Conservation (phyloP, 2,113 vertebrate genomes). For the Cisticola juncidis region DNA sequence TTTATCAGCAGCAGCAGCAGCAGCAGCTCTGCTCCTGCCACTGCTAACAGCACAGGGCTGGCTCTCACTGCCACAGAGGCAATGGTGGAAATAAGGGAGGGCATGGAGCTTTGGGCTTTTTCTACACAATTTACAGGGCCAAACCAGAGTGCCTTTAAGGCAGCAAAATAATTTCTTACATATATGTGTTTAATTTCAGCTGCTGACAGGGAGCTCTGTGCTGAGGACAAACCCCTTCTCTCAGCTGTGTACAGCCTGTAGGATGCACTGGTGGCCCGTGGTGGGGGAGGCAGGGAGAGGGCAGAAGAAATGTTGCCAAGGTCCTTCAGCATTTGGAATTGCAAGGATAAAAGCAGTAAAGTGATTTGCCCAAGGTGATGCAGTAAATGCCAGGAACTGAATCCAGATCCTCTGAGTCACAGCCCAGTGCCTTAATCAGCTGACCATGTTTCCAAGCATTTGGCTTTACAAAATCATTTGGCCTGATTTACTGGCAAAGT, state of each 20-base stretch:
- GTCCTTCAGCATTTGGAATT: not conserved
- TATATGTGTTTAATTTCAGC: not conserved
- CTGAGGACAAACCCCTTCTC: not conserved
- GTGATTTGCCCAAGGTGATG: slow-evolving; percentile 49
- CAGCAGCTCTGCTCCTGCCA: not conserved
- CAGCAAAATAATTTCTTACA: not conserved
- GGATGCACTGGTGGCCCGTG: not conserved
- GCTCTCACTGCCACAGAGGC: not conserved
- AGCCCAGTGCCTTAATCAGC: slow-evolving; percentile 57
- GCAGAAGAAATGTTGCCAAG: not conserved
- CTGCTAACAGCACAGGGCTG: not conserved
- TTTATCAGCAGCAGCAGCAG: not conserved
- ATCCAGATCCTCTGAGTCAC: slow-evolving; percentile 60
- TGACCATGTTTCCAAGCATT: slow-evolving; percentile 59
- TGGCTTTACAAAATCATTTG: slow-evolving; percentile 46
- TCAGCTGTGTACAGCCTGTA: not conserved
- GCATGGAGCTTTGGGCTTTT: not conserved
- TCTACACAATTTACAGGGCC: not conserved
- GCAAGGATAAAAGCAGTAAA: slow-evolving; percentile 33
- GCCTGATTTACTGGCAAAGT: slow-evolving; percentile 62
- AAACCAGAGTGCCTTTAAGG: not conserved
- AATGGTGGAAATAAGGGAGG: not conserved
- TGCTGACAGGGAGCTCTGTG: not conserved
- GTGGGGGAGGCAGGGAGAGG: not conserved
- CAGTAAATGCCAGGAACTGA: slow-evolving; percentile 41